Percentiles rank a stretch among this genome's conserved stretches.
Conservation (phyloP, 2,888 invertebrate genomes). For the Morpho deidamia region DNA sequence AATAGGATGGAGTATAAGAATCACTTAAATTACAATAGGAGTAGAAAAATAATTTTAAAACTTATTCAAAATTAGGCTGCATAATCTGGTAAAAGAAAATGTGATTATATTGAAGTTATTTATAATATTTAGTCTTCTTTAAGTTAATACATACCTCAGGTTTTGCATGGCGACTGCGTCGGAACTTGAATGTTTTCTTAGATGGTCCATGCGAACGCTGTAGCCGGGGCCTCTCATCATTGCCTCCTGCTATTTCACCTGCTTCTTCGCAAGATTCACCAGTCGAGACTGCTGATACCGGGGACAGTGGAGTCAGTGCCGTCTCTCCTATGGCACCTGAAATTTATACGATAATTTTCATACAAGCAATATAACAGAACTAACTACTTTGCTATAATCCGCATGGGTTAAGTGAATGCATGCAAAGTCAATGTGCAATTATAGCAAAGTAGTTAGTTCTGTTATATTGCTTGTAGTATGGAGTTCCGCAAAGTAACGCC, state of each 20-base stretch:
- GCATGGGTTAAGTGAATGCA: no score
- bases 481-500: no score
- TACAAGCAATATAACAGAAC: no score
- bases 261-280: constrained; percentile 30
- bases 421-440: no score
- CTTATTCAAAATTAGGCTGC: no score
- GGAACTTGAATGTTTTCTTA: constrained; percentile 93
- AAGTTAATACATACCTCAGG: constrained; percentile 76
- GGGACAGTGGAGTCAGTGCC: constrained; percentile 83
- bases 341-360: not conserved
- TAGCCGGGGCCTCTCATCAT: constrained; percentile 81
- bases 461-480: no score
- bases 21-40: no score
- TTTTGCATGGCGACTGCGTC: constrained; percentile 85
- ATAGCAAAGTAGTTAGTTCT: no score
- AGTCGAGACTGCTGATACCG: constrained; percentile 35
- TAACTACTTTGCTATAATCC: no score
- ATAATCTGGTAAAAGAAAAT: not conserved
- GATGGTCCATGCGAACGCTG: constrained; percentile 96
- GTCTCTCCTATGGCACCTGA: constrained; percentile 80
- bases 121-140: not conserved
- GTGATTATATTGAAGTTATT: no score
- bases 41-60: no score
- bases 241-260: constrained; percentile 23
- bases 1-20: no score